Evolutionary conservation across 2,797 vertebrate genomes (phyloP), one percentile per base, ranked within the genome.

Genomic region (Synaphobranchus kaupii): DNA sequence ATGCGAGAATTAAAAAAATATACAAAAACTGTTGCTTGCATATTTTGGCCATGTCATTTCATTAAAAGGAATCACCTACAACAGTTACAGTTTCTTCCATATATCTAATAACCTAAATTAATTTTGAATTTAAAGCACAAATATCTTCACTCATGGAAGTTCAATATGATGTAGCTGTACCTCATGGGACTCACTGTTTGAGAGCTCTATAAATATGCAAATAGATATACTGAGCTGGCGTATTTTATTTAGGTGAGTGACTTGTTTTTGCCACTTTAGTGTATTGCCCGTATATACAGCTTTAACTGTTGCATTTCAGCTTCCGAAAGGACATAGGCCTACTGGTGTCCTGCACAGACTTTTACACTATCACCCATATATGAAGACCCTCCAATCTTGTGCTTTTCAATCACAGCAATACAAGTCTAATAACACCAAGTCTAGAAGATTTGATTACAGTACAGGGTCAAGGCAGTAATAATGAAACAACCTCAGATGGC

Each of bases 241-340:
- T 25, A 78, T 54, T 6, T 48, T 66, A 83, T 39, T 17, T 0
- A 28, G 28, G 28, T 0, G 15, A 44, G 71, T 39, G 86, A 88
- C 85, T 17, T 50, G 87, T 89, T 86, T 86, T 84, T 22, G 34
- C 28, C 12, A 15, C 15, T 47, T 25, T 50, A 25, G 78, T n/a
- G 20, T 15, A 50, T 81, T 25, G 15, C 22, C 78, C 78, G n/a
- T 50, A 81, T 81, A 15, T 50, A 22, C 12, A 2, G 71, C 17
- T 50, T 81, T n/a, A 8, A 81, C 20, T 5, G 20, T 22, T 7
- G n/a, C 73, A 78, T 44, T 78, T 25, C 5, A 20, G 3, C 17
- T 47, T 20, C n/a, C 31, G 22, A 15, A 78, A 44, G 17, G 34
- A n/a, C 31, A 13, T 13, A 39, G 1, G 39, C 20, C 3, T 17